Percentiles rank a stretch among this genome's conserved stretches.
Evolutionary conservation across 2,113 vertebrate genomes (phyloP).

Genomic region (Perca schrenkii): DNA sequence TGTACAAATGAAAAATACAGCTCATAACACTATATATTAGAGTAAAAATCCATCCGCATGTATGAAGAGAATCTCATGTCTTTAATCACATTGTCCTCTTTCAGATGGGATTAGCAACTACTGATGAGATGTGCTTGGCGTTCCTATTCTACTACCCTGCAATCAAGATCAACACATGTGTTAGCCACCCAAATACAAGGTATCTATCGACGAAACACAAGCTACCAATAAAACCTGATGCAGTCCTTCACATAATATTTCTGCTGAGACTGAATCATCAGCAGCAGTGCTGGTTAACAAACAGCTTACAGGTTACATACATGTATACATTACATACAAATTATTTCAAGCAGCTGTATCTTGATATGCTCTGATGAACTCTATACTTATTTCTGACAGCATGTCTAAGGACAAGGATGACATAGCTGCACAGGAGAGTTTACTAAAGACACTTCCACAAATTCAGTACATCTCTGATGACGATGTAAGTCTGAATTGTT

Average conservation of each 20-base stretch:
- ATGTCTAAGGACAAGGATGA: background rate
- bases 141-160: conserved; percentile 88
- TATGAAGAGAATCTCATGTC: background rate
- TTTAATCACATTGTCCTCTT: conserved; percentile 21
- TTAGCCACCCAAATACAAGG: conserved; percentile 76
- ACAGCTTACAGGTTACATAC: background rate
- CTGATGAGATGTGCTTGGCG: conserved; percentile 88
- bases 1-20: background rate
- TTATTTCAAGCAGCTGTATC: background rate
- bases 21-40: no score
- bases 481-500: conserved; percentile 40
- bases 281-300: fast-evolving
- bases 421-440: conserved; percentile 61
- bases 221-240: conserved; percentile 39
- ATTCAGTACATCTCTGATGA: fast-evolving
- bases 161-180: conserved; percentile 81
- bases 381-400: conserved; percentile 36
- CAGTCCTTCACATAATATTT: background rate
- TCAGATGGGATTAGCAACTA: conserved; percentile 85
- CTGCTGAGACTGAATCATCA: background rate
- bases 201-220: conserved; percentile 38
- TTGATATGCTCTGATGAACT: background rate
- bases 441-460: conserved; percentile 68
- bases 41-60: background rate
- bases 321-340: no score